Base-by-base conservation (phyloP, 2,113 vertebrate species). In the Spea bombifrons region DNA sequence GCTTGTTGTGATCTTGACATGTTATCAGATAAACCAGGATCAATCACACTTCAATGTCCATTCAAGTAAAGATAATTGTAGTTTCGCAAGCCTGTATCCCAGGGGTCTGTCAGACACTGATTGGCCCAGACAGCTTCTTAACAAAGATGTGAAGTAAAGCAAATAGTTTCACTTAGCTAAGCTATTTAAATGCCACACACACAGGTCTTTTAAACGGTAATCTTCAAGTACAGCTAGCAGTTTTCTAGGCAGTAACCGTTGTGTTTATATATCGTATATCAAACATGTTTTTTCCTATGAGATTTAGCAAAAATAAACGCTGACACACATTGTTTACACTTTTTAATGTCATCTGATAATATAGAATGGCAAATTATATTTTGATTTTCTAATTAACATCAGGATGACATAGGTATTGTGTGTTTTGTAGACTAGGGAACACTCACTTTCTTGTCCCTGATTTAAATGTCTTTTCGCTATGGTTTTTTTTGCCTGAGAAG, bases 31-130 rank as follows among this genome's bases (percentile, higher is more conserved):
- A 80, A 74, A 59, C 71, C 17, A 49, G 46, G 50, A 74, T 80
- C 78, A 80, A 80, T 74, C 73, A 8, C 73, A 72, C 64, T 74
- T 48, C 71, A 45, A 68, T 74, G 71, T 73, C 78, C 50, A 43
- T 68, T 74, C 52, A 71, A 74, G 71, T 80, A 74, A 80, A 80
- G 55, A 44, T 80, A 74, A 80, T 68, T 73, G 70, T 68, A 80
- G 71, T 50, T 74, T 67, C 73, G 49, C 78, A 68, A 80, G 52
- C 45, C 57, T 17, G n/a, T 74, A 10, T 66, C 78, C 73, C 64
- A 49, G 50, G 78, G 74, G 71, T 47, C 64, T 57, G 45, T 74
- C 64, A 43, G 67, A 8, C 45, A 46, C 46, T 80, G 71, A 59
- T 68, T 80, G 61, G 76, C 46, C 76, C 71, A 74, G 63, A 80